phyloP scores from a whole-genome alignment of 2,888 invertebrate species.

The Seladonia tumulorum region DNA sequence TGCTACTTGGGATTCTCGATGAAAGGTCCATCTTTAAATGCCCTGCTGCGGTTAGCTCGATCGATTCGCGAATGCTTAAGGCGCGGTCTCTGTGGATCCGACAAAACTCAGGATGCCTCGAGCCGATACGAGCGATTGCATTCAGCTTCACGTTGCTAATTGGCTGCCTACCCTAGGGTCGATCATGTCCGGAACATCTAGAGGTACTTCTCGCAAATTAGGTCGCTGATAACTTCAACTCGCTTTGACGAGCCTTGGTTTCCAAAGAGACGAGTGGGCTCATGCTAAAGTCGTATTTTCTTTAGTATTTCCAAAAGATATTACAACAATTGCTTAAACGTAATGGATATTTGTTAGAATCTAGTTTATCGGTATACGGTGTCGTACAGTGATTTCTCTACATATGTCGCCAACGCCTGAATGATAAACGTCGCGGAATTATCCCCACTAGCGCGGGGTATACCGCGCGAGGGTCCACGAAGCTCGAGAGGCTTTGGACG shows the following conservation, averaged over 20 bases:
- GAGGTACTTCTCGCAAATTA: slow-evolving; percentile 41
- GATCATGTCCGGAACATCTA: slow-evolving; percentile 59
- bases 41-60: slow-evolving; percentile 32
- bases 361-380: not conserved
- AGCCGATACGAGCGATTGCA: slow-evolving; percentile 57
- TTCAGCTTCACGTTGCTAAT: slow-evolving; percentile 63
- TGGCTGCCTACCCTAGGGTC: slow-evolving; percentile 31
- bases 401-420: too few relatives aligned
- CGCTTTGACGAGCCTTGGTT: not conserved
- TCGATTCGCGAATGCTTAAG: slow-evolving; percentile 37
- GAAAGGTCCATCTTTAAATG: slow-evolving; percentile 29
- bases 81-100: slow-evolving; percentile 4
- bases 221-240: not conserved
- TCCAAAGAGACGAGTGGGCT: not conserved
- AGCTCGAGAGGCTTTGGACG: too few relatives aligned
- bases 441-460: too few relatives aligned
- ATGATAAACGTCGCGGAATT: too few relatives aligned
- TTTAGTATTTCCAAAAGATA: not conserved
- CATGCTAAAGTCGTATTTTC: not conserved
- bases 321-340: not conserved
- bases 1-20: slow-evolving; percentile 38
- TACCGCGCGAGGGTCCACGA: too few relatives aligned
- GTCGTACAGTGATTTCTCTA: too few relatives aligned
- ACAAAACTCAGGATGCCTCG: slow-evolving; percentile 8
- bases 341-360: too few relatives aligned